These are phyloP conservation scores for Argya squamiceps DNA, from an alignment of 2,797 vertebrate species.

Conservation along the genomic window DNA sequence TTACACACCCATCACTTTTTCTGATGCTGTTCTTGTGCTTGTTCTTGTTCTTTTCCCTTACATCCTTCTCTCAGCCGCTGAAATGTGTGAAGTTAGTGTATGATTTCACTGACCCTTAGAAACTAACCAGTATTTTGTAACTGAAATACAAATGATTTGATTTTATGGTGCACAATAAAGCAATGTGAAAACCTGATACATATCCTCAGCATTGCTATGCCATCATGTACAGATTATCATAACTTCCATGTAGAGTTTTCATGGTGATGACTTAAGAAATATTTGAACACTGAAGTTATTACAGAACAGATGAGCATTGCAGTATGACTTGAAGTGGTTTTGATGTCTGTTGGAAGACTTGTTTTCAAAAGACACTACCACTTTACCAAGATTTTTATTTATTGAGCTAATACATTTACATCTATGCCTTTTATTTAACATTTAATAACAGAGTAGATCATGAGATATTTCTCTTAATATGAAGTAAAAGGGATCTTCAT, in stretches of 20 bases:
- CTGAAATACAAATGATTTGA: not conserved
- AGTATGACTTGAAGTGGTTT: not conserved
- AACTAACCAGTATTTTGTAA: not conserved
- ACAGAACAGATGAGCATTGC: not conserved
- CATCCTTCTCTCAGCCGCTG: not conserved
- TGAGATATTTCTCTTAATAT: not conserved
- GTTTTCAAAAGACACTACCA: not conserved
- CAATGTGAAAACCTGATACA: not conserved
- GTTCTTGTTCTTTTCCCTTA: not conserved
- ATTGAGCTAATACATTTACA: not conserved
- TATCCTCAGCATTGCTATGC: not conserved
- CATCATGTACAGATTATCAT: not conserved
- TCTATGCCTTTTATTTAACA: not conserved
- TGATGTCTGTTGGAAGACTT: not conserved
- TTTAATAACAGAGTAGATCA: slow-evolving; percentile 30
- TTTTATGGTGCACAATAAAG: not conserved
- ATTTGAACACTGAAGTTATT: not conserved
- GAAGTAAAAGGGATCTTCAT: not conserved
- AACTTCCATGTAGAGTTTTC: not conserved
- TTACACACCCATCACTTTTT: not conserved
- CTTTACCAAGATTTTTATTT: not conserved
- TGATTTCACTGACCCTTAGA: not conserved
- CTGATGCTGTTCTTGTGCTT: not conserved
- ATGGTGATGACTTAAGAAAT: slow-evolving; percentile 39
- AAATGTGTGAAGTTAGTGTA: not conserved